A percentile compares a stretch with the other conserved stretches of the same genome.
These are phyloP conservation scores for Heliconius melpomene DNA, from an alignment of 1,140 invertebrate species.

Conservation along the genomic window DNA sequence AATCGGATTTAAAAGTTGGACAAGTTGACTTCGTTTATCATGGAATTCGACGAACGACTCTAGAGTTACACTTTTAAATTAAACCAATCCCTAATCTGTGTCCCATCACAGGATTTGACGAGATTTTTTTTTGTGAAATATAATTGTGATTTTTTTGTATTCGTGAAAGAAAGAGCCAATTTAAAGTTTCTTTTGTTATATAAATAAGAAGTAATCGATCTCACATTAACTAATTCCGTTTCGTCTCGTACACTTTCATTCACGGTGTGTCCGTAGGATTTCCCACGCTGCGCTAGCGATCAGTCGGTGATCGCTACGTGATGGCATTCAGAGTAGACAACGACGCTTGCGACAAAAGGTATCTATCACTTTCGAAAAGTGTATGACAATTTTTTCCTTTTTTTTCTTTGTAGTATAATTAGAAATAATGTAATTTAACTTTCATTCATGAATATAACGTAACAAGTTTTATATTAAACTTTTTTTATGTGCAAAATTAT, in stretches of 20 bases:
- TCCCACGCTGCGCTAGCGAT: conserved; percentile 36
- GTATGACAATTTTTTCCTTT: not conserved
- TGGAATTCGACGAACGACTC: conserved; percentile 5
- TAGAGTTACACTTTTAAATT: conserved; percentile 11
- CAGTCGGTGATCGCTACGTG: conserved; percentile 33
- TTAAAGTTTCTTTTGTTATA: not conserved
- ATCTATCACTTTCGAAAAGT: conserved; percentile 17
- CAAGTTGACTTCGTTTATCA: conserved; percentile 8
- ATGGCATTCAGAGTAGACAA: conserved; percentile 29
- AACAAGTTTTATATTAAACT: not conserved
- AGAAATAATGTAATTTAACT: not conserved
- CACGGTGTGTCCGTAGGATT: conserved; percentile 22
- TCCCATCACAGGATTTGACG: not conserved
- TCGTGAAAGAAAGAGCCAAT: not conserved
- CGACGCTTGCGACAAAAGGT: conserved; percentile 10
- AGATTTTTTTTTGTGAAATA: not conserved
- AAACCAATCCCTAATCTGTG: not conserved
- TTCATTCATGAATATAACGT: not conserved
- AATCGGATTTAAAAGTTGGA: conserved; percentile 12
- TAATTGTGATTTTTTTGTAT: not conserved
- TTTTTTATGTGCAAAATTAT: not conserved
- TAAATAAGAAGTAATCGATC: not conserved
- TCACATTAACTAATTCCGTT: not conserved
- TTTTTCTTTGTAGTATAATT: not conserved
- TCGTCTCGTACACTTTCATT: conserved; percentile 27